Percentiles rank a stretch among this genome's conserved stretches.
phyloP scores from a whole-genome alignment of 2,113 vertebrate species.

The Aptenodytes forsteri region DNA sequence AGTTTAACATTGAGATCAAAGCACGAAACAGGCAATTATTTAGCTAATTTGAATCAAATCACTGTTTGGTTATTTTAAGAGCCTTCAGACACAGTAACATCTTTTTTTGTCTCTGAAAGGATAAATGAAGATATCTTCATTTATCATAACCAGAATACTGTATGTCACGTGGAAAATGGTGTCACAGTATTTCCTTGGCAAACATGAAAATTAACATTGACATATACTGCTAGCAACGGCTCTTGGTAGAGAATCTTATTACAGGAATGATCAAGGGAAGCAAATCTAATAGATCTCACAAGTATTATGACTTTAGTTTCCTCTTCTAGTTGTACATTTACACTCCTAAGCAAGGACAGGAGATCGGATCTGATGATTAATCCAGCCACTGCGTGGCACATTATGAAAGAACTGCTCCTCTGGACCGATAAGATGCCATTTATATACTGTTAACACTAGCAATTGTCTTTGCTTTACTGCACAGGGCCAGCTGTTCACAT shows the following conservation, averaged over 20 bases:
- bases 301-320: not conserved
- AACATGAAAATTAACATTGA: not conserved
- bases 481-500: not conserved
- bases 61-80: not conserved
- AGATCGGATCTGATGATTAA: not conserved
- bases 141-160: not conserved
- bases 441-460: not conserved
- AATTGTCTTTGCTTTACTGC: not conserved
- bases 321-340: not conserved
- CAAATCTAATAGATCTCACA: not conserved
- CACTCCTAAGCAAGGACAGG: not conserved
- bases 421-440: fast-evolving
- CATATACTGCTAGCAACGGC: not conserved
- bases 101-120: not conserved
- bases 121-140: not conserved
- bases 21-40: not conserved
- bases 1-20: not conserved
- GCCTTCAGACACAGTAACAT: not conserved
- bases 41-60: not conserved
- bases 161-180: not conserved
- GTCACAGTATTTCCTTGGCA: not conserved
- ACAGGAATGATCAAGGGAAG: not conserved
- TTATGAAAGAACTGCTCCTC: not conserved
- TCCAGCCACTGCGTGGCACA: not conserved
- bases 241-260: not conserved